Conservation (phyloP, 2,113 vertebrate species). For the Artemisiospiza belli region DNA sequence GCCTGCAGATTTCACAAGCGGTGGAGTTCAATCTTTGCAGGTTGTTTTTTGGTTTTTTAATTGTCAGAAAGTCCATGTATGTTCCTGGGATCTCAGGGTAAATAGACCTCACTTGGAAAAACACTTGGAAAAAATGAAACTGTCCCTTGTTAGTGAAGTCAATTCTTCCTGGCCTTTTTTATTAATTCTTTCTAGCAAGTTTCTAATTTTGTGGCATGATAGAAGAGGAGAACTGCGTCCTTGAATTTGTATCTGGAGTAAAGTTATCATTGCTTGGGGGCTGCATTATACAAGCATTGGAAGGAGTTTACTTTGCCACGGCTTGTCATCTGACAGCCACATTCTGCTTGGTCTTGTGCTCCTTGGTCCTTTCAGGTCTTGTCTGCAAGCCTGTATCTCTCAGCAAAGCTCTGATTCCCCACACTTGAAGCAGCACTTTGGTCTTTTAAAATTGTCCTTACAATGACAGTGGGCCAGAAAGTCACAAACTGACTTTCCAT, state of each 20-base stretch:
- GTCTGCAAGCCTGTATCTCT: rapidly evolving
- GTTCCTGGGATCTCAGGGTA: neutral
- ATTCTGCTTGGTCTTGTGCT: neutral
- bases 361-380: neutral
- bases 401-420: neutral
- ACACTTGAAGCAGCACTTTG: neutral
- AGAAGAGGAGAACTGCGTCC: rapidly evolving
- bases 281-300: rapidly evolving
- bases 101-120: neutral
- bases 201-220: neutral
- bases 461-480: neutral
- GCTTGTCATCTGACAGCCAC: neutral
- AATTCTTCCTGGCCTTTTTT: neutral
- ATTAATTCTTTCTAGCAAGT: neutral
- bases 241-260: neutral
- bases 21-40: neutral
- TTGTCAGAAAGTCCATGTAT: rapidly evolving
- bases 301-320: neutral
- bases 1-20: neutral
- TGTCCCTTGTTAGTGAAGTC: neutral
- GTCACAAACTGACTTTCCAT: neutral
- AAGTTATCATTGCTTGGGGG: neutral
- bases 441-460: neutral
- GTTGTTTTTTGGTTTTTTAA: neutral
- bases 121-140: neutral